These are phyloP conservation scores for Drosophila oshimai DNA, from an alignment of 1,140 invertebrate species.

Conservation along the genomic window DNA sequence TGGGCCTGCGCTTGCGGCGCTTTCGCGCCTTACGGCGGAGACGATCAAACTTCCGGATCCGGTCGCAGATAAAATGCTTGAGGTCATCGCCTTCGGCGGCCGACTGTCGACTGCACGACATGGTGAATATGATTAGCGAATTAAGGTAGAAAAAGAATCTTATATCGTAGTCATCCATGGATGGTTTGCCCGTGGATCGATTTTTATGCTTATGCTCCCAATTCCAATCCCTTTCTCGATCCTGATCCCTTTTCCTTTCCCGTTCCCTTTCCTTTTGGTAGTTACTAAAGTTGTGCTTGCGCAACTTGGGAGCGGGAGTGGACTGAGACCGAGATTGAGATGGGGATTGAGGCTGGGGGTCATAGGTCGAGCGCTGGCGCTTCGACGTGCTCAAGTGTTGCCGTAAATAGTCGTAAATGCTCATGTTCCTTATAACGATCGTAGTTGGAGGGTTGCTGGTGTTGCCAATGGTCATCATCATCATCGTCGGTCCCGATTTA, in stretches of 20 bases:
- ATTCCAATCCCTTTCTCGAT: neutral
- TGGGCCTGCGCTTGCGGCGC: conserved; percentile 53
- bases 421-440: conserved; percentile 62
- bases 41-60: conserved; percentile 71
- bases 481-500: conserved; percentile 28
- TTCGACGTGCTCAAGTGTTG: conserved; percentile 45
- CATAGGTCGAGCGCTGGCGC: conserved; percentile 28
- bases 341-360: neutral
- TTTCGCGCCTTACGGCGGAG: conserved; percentile 71
- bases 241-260: neutral
- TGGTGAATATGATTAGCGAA: conserved; percentile 71
- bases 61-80: conserved; percentile 68
- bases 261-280: conserved; percentile 16
- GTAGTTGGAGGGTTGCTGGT: conserved; percentile 30
- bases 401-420: conserved; percentile 66
- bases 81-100: conserved; percentile 60
- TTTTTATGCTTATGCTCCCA: conserved; percentile 27
- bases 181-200: conserved; percentile 2
- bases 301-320: conserved; percentile 46
- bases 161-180: conserved; percentile 60
- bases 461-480: conserved; percentile 6
- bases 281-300: conserved; percentile 48
- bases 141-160: conserved; percentile 81
- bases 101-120: conserved; percentile 63
- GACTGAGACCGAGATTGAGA: no score